A percentile compares a stretch with the other conserved stretches of the same genome.
Conservation (phyloP, 2,888 invertebrate species). For the Crepidodera aurea region DNA sequence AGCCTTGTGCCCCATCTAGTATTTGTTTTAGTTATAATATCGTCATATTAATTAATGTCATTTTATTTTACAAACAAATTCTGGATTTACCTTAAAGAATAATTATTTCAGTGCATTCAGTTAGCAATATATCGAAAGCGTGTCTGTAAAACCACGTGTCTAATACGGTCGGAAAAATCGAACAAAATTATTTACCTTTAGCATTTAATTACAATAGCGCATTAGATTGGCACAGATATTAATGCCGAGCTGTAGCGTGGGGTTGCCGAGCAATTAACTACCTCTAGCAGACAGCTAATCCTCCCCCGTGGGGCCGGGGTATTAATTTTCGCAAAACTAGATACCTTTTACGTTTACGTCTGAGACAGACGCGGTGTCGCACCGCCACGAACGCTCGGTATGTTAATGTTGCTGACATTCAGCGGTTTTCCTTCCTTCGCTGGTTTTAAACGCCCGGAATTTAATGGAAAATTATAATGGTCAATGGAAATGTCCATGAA, state of each 20-base stretch:
- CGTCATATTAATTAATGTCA: too few species aligned
- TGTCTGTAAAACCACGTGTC: neutral
- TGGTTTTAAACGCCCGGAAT: neutral
- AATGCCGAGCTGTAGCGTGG: constrained; percentile 11
- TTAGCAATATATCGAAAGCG: too few species aligned
- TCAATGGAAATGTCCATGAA: neutral
- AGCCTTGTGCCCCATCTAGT: too few species aligned
- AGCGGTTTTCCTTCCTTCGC: neutral
- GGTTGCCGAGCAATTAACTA: constrained; percentile 9
- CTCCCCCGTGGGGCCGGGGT: neutral
- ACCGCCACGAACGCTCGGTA: constrained; percentile 2
- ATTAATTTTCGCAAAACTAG: constrained; percentile 12
- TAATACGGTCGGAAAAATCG: constrained; percentile 13
- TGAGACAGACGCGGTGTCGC: neutral
- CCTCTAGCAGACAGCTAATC: constrained; percentile 9
- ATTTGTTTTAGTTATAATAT: too few species aligned
- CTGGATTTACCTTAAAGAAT: too few species aligned
- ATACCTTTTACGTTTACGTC: neutral
- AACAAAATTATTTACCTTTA: constrained; percentile 29
- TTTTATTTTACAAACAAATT: too few species aligned
- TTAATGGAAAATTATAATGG: neutral
- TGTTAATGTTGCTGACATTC: constrained; percentile 3
- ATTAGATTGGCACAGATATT: constrained; percentile 27
- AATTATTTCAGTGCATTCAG: too few species aligned
- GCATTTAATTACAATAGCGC: constrained; percentile 22